Base-by-base conservation (phyloP, 2,888 invertebrate species). In the Leucophenga maculata region DNA sequence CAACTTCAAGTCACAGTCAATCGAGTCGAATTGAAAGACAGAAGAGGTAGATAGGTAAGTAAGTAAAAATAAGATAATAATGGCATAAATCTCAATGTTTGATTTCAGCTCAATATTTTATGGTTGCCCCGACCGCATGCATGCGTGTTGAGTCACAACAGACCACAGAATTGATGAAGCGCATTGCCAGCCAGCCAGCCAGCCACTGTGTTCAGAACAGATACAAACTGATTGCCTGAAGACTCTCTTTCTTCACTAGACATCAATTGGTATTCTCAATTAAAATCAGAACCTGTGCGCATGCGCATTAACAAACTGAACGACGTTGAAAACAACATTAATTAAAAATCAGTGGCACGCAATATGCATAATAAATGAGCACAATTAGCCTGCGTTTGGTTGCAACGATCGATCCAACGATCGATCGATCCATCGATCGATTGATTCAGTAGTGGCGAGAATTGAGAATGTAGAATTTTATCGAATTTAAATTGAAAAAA, bases 81-180 rank as follows among this genome's bases (percentile, higher is more conserved):
- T 16, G 65, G 39, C 75, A 82, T 75, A 80, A 78, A 72, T 80
- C 76, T 72, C 67, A 48, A 62, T 68, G 65, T 54, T 31, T 50
- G 52, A 60, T 39, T 54, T 32, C 60, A 32, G 52, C 48, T 54
- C 57, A 72, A 64, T 54, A 67, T 50, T 39, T n/a, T n/a, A n/a
- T n/a, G n/a, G 26, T 26, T 26, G 26, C 26, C 4, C 26, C n/a
- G 68, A 13, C 55, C 18, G 70, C 18, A 68, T 26, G 65, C 31
- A 67, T 13, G 44, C 39, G 8, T 39, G 39, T 39, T 39, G 39
- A 39, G 39, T 39, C 39, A 39, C 11, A 39, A 32, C 8, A 32
- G 32, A 32, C 3, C 9, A 11, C 39, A 6, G 8, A 39, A 39
- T 39, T 39, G 39, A 39, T 39, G 39, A 11, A 39, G 39, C 39